Evolutionary conservation across 2,113 vertebrate genomes (phyloP).

Genomic region (Bostrychus sinensis): DNA sequence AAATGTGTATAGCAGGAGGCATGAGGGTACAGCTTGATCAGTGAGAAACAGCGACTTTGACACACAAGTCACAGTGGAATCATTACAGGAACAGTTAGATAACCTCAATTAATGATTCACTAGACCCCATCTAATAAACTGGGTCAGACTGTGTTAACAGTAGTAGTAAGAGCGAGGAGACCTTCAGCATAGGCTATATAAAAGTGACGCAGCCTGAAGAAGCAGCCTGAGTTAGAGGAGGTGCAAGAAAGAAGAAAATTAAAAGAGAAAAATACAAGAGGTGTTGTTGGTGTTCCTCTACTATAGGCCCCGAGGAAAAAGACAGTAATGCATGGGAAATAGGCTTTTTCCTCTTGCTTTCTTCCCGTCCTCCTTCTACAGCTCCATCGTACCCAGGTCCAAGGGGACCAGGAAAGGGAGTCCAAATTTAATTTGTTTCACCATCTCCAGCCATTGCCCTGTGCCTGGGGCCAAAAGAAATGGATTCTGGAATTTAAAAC

Average conservation of each 20-base stretch:
- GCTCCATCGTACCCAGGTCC: conserved; percentile 52
- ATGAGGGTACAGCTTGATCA: conserved; percentile 32
- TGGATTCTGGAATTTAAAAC: conserved; percentile 72
- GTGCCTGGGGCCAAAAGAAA: conserved; percentile 66
- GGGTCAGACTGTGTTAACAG: conserved; percentile 70
- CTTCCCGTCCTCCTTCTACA: conserved; percentile 44
- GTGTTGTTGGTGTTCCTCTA: conserved; percentile 60
- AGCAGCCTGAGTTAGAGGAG: conserved; percentile 8
- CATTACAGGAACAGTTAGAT: conserved; percentile 76
- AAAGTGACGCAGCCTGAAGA: conserved; percentile 37
- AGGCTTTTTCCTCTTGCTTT: conserved; percentile 53
- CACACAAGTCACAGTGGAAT: conserved; percentile 53
- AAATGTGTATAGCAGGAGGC: conserved; percentile 40
- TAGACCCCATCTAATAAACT: conserved; percentile 77
- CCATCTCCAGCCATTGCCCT: conserved; percentile 59
- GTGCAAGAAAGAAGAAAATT: conserved; percentile 55
- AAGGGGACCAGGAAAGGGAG: conserved; percentile 50
- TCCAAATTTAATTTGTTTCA: conserved; percentile 74
- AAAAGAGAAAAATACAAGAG: conserved; percentile 44
- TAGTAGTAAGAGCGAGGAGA: conserved; percentile 50
- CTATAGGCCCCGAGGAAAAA: conserved; percentile 60
- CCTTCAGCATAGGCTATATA: conserved; percentile 54
- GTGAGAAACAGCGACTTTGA: conserved; percentile 50
- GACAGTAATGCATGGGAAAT: conserved; percentile 69
- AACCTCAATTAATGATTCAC: conserved; percentile 78